Base-by-base conservation (phyloP, 2,888 invertebrate species). In the Athalia cordata region DNA sequence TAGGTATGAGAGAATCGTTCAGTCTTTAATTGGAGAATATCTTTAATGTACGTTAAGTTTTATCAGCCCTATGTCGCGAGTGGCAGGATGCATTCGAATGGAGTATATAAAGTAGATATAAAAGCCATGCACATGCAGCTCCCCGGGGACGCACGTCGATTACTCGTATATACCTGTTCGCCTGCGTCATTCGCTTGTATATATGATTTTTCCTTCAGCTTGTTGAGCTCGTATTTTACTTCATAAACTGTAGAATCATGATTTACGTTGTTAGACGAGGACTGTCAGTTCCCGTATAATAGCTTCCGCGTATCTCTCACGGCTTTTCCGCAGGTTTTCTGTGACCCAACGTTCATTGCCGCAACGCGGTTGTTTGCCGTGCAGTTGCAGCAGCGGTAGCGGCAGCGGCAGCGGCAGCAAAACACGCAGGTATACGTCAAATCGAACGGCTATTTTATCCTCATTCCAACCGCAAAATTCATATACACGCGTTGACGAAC, bases 251-350 rank as follows among this genome's bases (percentile, higher is more conserved):
- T 47, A 72, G 59, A 72, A 72, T 72, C 59, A 45, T 72, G 72
- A 72, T 72, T 72, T 52, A 72, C 72, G 57, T 59, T 47, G 45
- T 8, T 47, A 13, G 59, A 45, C n/a, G 47, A 59, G 45, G n/a
- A 13, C 72, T 47, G 47, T 72, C 55, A 55, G 55, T n/a, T n/a
- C 11, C 55, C 11, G n/a, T 55, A 7, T 55, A 72, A 72, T 72
- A 72, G 72, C 72, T 72, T 72, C 72, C 72, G 72, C 59, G 72
- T 72, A n/a, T n/a, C n/a, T 43, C 59, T 45, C 47, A 8, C 13
- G 43, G 45, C 59, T 72, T 72, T 72, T 72, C 72, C 57, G 52
- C 70, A 70, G 55, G 70, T 70, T 45, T 15, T 11, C 49, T 9
- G 8, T 52, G n/a, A 57, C 70, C 45, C 43, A 57, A 45, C 70